Evolutionary conservation across 2,888 invertebrate genomes (phyloP).

Genomic region (Drosophila parthenogenetica): DNA sequence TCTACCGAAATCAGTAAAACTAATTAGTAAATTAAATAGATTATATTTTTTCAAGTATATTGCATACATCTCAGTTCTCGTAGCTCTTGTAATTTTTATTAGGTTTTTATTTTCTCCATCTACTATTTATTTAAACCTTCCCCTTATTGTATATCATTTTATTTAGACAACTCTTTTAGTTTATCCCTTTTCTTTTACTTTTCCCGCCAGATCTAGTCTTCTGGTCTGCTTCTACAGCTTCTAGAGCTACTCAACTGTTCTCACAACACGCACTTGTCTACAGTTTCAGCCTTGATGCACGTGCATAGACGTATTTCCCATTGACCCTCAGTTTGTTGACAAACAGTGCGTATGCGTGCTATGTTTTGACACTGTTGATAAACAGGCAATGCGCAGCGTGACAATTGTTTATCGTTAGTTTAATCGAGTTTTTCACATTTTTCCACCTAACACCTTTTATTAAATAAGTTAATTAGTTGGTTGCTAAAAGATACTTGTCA

Average conservation of each 20-base stretch:
- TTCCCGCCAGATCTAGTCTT: background rate
- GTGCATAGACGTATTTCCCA: constrained; percentile 12
- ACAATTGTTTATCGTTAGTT: constrained; percentile 17
- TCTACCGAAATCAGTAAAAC: too few relatives aligned
- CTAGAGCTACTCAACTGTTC: background rate
- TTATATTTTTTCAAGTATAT: too few relatives aligned
- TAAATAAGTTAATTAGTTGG: constrained; percentile 1
- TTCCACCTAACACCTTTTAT: background rate
- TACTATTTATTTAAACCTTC: too few relatives aligned
- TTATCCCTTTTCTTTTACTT: too few relatives aligned
- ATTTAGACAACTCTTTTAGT: too few relatives aligned
- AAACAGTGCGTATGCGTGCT: constrained; percentile 53
- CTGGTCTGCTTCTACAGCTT: constrained; percentile 15
- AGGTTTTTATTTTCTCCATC: too few relatives aligned
- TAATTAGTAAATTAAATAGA: too few relatives aligned
- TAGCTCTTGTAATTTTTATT: too few relatives aligned
- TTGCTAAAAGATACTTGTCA: background rate
- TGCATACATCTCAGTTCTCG: too few relatives aligned
- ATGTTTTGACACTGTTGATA: constrained; percentile 34
- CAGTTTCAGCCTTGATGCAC: constrained; percentile 13
- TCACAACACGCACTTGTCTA: constrained; percentile 4
- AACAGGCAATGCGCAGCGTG: constrained; percentile 14
- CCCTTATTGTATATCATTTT: too few relatives aligned
- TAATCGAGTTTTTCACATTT: background rate
- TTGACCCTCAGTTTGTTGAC: constrained; percentile 52